Percentiles rank a stretch among this genome's conserved stretches.
phyloP scores from a whole-genome alignment of 2,888 invertebrate species.

The Globia sparganii region DNA sequence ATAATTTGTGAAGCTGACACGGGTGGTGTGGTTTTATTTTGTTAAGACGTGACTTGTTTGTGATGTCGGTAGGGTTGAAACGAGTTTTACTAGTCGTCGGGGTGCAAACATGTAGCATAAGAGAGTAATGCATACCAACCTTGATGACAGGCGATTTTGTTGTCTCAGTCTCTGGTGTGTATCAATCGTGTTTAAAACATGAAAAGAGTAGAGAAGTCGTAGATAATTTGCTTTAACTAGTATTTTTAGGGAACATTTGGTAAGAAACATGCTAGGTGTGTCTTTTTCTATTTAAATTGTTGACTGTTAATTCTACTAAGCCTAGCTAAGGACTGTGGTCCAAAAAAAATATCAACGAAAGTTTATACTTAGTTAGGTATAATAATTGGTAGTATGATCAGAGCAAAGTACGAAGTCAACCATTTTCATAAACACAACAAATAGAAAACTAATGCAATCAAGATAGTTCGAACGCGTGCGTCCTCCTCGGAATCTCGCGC shows the following conservation, averaged over 20 bases:
- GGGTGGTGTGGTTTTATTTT: constrained; percentile 7
- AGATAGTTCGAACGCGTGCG: constrained; percentile 28
- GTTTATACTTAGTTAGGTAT: neutral
- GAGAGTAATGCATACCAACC: neutral
- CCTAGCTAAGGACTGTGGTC: neutral
- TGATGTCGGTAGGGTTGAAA: neutral
- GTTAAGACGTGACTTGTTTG: neutral
- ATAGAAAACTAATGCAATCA: constrained; percentile 29
- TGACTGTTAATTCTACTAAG: neutral
- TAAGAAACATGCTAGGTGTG: neutral
- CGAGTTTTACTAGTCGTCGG: neutral
- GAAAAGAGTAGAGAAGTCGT: too few species aligned
- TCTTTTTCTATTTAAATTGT: neutral
- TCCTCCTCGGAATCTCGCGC: constrained; percentile 48
- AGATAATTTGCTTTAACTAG: neutral
- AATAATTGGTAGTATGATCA: neutral
- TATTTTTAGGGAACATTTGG: neutral
- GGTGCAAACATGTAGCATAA: neutral
- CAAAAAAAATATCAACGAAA: neutral
- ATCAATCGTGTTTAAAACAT: neutral
- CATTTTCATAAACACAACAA: neutral
- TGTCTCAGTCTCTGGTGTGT: neutral
- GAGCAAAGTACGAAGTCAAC: neutral
- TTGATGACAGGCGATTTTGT: neutral
- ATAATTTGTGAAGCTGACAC: neutral